These are phyloP conservation scores for Epizoanthus ramosus DNA, from an alignment of 92 coral and sea anemone genomes.

Conservation along the genomic window DNA sequence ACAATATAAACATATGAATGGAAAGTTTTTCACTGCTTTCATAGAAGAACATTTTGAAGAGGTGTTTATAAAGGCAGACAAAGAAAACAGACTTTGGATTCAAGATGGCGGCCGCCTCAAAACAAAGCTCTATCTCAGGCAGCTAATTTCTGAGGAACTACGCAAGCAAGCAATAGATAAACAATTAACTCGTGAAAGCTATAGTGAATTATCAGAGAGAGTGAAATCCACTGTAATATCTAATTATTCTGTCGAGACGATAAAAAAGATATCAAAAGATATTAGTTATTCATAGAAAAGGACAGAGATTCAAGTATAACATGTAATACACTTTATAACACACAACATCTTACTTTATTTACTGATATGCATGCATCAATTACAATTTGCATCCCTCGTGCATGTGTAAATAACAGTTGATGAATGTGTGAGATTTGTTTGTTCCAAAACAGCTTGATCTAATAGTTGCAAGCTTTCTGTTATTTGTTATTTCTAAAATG, in stretches of 20 bases:
- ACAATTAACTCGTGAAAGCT: background rate
- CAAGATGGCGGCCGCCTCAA: background rate
- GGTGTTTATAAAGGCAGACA: background rate
- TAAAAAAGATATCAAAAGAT: background rate
- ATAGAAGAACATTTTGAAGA: too few relatives aligned
- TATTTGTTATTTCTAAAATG: too few relatives aligned
- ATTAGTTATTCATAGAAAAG: background rate
- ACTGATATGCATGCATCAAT: too few relatives aligned
- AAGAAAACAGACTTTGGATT: background rate
- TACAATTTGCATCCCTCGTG: too few relatives aligned
- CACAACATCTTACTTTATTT: too few relatives aligned
- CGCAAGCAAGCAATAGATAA: too few relatives aligned
- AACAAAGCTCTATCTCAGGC: background rate
- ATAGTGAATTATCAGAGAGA: background rate
- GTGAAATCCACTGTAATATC: background rate
- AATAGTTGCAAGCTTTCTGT: too few relatives aligned
- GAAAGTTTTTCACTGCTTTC: background rate
- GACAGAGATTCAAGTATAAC: background rate
- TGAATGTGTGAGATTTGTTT: too few relatives aligned
- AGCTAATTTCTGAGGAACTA: slow-evolving; percentile 1
- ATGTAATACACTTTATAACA: too few relatives aligned
- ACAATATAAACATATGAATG: background rate
- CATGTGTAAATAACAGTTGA: too few relatives aligned
- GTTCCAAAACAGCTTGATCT: too few relatives aligned
- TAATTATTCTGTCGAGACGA: background rate